Conservation (phyloP, 2,888 invertebrate genomes). For the Zeuzera pyrina region DNA sequence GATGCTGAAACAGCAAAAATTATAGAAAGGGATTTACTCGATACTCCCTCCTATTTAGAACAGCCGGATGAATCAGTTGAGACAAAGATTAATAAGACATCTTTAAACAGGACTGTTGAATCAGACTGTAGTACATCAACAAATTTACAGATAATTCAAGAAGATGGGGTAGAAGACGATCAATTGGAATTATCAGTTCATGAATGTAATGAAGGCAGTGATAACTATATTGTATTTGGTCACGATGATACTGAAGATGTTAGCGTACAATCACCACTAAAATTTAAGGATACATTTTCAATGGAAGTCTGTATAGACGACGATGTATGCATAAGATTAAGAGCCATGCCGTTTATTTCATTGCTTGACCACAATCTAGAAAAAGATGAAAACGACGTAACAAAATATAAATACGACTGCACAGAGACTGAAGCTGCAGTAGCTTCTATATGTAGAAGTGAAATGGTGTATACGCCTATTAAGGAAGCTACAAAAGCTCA, state of each 20-base stretch:
- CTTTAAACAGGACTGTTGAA: slow-evolving; percentile 20
- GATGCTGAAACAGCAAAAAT: slow-evolving; percentile 59
- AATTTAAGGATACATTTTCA: slow-evolving; percentile 52
- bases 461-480: slow-evolving; percentile 50
- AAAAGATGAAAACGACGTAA: slow-evolving; percentile 19
- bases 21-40: slow-evolving; percentile 58
- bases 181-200: slow-evolving; percentile 44
- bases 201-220: slow-evolving; percentile 43
- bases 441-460: slow-evolving; percentile 42
- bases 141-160: slow-evolving; percentile 27
- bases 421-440: slow-evolving; percentile 50
- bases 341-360: slow-evolving; percentile 36
- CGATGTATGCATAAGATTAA: slow-evolving; percentile 42
- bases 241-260: slow-evolving; percentile 31
- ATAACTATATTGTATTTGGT: slow-evolving; percentile 35
- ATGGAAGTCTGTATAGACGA: slow-evolving; percentile 62
- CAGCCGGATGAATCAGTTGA: slow-evolving; percentile 13
- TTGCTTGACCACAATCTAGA: slow-evolving; percentile 34
- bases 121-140: slow-evolving; percentile 13
- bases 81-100: slow-evolving; percentile 16
- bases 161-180: slow-evolving; percentile 34
- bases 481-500: slow-evolving; percentile 42
- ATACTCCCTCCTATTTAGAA: slow-evolving; percentile 28
- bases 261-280: slow-evolving; percentile 21
- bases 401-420: slow-evolving; percentile 15